Conservation (phyloP, 2,797 vertebrate genomes). For the Schizopygopsis pylzovi region DNA sequence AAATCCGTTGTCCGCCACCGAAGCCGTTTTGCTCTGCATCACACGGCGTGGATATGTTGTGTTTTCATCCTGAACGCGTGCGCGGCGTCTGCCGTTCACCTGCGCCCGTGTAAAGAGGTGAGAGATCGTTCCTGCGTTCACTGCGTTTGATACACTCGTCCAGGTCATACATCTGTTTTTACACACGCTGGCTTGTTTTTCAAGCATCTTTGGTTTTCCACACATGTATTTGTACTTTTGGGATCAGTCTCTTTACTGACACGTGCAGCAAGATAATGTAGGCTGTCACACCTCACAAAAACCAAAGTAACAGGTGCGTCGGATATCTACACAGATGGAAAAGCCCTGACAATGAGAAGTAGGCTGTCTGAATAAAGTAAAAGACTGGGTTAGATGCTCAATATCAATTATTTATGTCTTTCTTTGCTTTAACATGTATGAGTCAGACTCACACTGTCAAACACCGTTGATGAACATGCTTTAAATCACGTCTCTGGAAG, state of each 20-base stretch:
- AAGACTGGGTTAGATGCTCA: neutral
- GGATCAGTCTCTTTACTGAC: neutral
- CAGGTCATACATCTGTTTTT: neutral
- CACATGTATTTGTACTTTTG: neutral
- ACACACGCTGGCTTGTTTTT: neutral
- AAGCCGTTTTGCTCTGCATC: slow-evolving; percentile 29
- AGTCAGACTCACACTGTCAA: neutral
- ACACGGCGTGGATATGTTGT: slow-evolving; percentile 46
- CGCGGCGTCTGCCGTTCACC: slow-evolving; percentile 60
- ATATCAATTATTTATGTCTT: neutral
- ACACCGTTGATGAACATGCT: neutral
- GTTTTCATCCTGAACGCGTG: slow-evolving; percentile 69
- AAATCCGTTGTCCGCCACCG: slow-evolving; percentile 7
- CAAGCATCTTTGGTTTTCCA: neutral
- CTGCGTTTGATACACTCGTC: neutral
- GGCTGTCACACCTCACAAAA: neutral
- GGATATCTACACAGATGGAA: neutral
- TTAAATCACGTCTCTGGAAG: neutral
- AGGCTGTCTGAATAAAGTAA: neutral
- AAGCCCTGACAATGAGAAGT: neutral
- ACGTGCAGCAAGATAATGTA: neutral
- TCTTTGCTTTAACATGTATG: neutral
- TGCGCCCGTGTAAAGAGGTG: slow-evolving; percentile 78
- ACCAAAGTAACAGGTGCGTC: neutral
- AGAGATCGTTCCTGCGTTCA: slow-evolving; percentile 54